Percentiles rank a stretch among this genome's conserved stretches.
Evolutionary conservation across 1,140 invertebrate species (phyloP).

Genomic region (Achroia grisella): DNA sequence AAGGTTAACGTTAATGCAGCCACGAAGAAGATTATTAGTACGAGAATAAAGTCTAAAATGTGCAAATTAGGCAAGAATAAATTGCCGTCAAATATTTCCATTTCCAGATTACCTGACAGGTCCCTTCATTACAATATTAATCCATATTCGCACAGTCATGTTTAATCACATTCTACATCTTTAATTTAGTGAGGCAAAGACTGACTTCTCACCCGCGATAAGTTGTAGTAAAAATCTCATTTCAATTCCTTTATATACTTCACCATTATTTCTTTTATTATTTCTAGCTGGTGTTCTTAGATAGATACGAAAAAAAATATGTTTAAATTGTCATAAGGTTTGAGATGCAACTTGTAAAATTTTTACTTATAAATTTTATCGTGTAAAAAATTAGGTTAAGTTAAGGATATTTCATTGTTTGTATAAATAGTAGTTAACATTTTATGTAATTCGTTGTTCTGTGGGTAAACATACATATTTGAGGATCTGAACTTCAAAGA

Average conservation of each 20-base stretch:
- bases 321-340: neutral
- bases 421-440: constrained; percentile 11
- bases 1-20: neutral
- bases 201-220: constrained; percentile 45
- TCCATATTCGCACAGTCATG: constrained; percentile 47
- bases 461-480: constrained; percentile 28
- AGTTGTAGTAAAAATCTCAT: neutral
- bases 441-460: constrained; percentile 13
- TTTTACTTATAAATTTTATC: constrained; percentile 40
- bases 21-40: neutral
- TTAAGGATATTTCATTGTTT: constrained; percentile 22
- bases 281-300: too few species aligned
- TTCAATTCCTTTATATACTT: too few species aligned
- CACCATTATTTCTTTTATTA: too few species aligned
- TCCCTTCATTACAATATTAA: constrained; percentile 35
- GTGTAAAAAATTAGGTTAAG: constrained; percentile 30
- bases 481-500: constrained; percentile 29
- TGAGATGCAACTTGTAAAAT: constrained; percentile 28
- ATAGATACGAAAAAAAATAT: too few species aligned
- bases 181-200: constrained; percentile 67
- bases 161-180: constrained; percentile 41
- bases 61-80: constrained; percentile 6
- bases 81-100: constrained; percentile 15
- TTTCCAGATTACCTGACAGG: constrained; percentile 35
- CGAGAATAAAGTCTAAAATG: constrained; percentile 3